Percentiles rank a stretch among this genome's conserved stretches.
phyloP scores from a whole-genome alignment of 2,113 vertebrate genomes.

The Hippocampus zosterae region DNA sequence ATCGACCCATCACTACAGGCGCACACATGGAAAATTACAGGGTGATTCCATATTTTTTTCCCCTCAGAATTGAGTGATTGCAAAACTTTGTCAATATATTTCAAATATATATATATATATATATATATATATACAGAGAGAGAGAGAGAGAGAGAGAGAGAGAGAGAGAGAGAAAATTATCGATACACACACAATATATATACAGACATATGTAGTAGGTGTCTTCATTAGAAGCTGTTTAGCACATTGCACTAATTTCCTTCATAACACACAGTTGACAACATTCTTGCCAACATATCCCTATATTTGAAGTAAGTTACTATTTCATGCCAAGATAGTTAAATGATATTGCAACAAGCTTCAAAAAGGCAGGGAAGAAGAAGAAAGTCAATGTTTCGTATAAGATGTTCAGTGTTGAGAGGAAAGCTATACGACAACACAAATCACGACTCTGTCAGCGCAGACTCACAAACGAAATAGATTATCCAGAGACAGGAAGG shows the following conservation, averaged over 20 bases:
- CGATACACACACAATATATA: no score
- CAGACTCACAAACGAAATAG: constrained; percentile 37
- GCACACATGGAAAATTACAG: no score
- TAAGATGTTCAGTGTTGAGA: background rate
- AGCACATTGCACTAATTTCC: background rate
- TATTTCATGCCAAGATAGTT: background rate
- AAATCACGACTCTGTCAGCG: constrained; percentile 33
- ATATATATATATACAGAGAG: no score
- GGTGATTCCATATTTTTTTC: no score
- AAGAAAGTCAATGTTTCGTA: background rate
- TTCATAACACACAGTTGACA: background rate
- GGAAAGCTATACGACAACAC: constrained; percentile 12
- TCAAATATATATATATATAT: no score
- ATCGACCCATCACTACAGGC: no score
- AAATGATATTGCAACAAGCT: background rate
- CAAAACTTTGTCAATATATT: no score
- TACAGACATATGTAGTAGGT: no score
- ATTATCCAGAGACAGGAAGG: constrained; percentile 63
- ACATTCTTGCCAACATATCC: background rate
- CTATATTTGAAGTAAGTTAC: background rate
- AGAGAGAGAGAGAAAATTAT: no score
- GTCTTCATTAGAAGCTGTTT: background rate
- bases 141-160: no score
- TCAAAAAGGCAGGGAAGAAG: background rate
- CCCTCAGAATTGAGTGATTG: no score